phyloP scores from a whole-genome alignment of 2,113 vertebrate genomes.

The Trichechus manatus region DNA sequence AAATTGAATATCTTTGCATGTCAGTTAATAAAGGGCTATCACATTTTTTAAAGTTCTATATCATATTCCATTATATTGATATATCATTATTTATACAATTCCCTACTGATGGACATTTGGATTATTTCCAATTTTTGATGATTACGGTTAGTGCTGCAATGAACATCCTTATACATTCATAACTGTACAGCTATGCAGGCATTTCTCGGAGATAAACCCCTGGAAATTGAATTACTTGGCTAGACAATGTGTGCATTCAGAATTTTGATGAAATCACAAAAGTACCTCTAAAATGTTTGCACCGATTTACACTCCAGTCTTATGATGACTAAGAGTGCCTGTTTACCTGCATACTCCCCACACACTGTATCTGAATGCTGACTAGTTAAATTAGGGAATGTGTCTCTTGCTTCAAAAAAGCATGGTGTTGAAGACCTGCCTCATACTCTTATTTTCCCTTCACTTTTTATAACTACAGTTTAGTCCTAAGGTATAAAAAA shows the following conservation, averaged over 20 bases:
- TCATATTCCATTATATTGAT: not conserved
- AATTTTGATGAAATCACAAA: conserved; percentile 15
- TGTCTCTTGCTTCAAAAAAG: not conserved
- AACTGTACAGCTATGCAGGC: not conserved
- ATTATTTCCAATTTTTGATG: no score
- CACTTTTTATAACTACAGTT: not conserved
- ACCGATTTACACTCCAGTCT: not conserved
- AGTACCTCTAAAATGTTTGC: conserved; percentile 25
- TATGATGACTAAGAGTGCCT: not conserved
- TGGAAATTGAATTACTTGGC: conserved; percentile 3
- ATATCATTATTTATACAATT: no score
- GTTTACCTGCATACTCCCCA: not conserved
- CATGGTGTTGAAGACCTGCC: not conserved
- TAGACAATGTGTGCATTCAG: conserved; percentile 25
- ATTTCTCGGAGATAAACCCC: not conserved
- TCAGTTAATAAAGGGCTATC: conserved; percentile 44
- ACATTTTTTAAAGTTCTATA: not conserved
- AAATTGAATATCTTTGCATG: conserved; percentile 39
- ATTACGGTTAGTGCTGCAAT: not conserved
- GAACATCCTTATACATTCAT: conserved; percentile 14
- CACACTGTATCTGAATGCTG: not conserved
- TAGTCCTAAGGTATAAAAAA: not conserved
- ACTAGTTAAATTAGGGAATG: not conserved
- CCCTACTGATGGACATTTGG: no score
- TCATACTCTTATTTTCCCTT: conserved; percentile 1